phyloP scores from a whole-genome alignment of 2,888 invertebrate species.

The Allygus modestus region DNA sequence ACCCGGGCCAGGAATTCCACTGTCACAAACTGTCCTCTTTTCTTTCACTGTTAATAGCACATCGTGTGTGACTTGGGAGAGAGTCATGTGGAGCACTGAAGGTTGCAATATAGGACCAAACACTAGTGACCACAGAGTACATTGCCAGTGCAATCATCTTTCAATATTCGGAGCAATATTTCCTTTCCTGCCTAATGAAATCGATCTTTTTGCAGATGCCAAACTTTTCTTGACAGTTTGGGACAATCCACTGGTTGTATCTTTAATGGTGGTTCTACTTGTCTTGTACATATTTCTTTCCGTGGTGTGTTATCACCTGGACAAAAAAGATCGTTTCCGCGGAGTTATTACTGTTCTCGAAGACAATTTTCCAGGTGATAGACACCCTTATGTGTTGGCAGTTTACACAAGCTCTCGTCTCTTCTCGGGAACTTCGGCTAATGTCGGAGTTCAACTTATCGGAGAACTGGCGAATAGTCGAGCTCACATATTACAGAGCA shows the following conservation, averaged over 20 bases:
- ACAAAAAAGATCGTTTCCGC: constrained; percentile 64
- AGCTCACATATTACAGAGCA: too few species aligned
- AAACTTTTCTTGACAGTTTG: constrained; percentile 65
- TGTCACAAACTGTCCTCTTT: not conserved
- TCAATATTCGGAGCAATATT: constrained; percentile 5
- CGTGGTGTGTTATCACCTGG: constrained; percentile 65
- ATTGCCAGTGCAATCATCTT: not conserved
- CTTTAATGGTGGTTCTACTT: constrained; percentile 64
- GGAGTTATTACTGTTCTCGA: constrained; percentile 65
- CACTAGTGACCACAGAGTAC: not conserved
- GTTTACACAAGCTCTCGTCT: too few species aligned
- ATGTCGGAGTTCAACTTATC: too few species aligned
- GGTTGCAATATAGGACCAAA: not conserved
- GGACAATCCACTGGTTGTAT: constrained; percentile 67
- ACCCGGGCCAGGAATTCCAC: not conserved
- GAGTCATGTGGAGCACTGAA: not conserved
- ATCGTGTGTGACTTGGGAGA: not conserved
- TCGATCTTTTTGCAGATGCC: constrained; percentile 66
- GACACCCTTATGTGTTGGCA: too few species aligned
- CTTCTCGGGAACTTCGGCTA: too few species aligned
- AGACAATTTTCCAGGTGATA: constrained; percentile 68
- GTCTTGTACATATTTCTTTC: constrained; percentile 66
- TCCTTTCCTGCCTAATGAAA: constrained; percentile 59
- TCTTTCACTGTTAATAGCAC: not conserved
- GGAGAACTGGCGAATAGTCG: too few species aligned